Conservation (phyloP, 1,140 invertebrate genomes). For the Drosophila truncata region DNA sequence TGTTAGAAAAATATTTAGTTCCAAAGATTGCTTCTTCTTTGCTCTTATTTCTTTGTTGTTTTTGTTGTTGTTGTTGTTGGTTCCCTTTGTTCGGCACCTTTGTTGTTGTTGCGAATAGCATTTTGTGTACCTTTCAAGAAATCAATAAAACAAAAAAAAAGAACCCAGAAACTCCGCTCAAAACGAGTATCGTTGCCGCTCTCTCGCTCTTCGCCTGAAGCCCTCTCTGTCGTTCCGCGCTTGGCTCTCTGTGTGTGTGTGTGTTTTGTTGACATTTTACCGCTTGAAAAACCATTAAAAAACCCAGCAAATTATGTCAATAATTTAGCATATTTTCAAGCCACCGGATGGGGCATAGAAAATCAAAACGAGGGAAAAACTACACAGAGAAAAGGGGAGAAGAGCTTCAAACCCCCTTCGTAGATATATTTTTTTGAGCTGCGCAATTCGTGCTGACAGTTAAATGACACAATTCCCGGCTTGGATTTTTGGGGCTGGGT, state of each 20-base stretch:
- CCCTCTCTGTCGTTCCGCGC: constrained; percentile 28
- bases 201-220: constrained; percentile 6
- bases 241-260: constrained; percentile 1
- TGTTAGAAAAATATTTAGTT: constrained; percentile 43
- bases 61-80: constrained; percentile 47
- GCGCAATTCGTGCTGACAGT: constrained; percentile 61
- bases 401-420: constrained; percentile 1
- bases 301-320: constrained; percentile 51
- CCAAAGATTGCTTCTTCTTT: constrained; percentile 31
- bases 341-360: constrained; percentile 35
- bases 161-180: constrained; percentile 72
- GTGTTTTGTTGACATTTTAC: constrained; percentile 79
- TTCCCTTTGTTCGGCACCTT: constrained; percentile 68
- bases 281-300: constrained; percentile 40
- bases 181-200: constrained; percentile 63
- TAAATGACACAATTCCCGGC: constrained; percentile 76
- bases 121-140: constrained; percentile 85
- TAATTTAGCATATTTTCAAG: constrained; percentile 71
- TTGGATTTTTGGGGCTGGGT: constrained; percentile 42
- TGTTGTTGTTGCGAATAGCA: constrained; percentile 79
- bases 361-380: neutral
- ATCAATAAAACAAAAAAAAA: constrained; percentile 80
- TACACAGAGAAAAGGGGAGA: constrained; percentile 5
- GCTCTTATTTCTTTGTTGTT: constrained; percentile 46
- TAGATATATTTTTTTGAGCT: constrained; percentile 23